Base-by-base conservation (phyloP, 30 jellyfish, hydroid and myxozoan genomes). In the Rhopilema esculentum region DNA sequence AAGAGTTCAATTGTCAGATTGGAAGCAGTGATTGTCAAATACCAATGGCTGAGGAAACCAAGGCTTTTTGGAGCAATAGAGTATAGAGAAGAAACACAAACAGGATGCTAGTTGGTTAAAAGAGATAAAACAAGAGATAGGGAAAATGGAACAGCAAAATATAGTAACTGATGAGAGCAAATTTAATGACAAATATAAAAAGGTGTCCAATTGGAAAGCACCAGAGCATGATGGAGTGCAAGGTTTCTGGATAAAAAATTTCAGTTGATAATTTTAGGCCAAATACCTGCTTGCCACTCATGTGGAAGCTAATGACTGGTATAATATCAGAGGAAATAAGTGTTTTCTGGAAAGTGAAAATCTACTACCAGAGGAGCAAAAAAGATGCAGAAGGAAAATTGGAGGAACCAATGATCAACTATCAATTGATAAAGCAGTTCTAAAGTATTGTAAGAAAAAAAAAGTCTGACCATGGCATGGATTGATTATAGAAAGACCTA, bases 401-500 rank as follows among this genome's bases (percentile, higher is more conserved):
- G 16, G 83, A 23, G 83, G 91, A 26, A 64, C 73, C 23, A 69
- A 66, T 50, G 91, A 66, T 50, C 91, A 81, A 20, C 40, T 81
- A 17, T 30, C 49, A 16, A 65, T 65, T 25, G 72, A 81, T 27
- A 64, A 66, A n/a, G 51, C 57, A 16, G 64, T 81, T 1, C 72
- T 81, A 18, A 31, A 66, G 65, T 19, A 66, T 49, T 69, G 83
- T 21, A 81, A 49, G 28, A n/a, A n/a, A n/a, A n/a, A n/a, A 82
- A 27, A 49, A 40, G 77, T 48, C 23, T 6, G 6, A 50, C 84
- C 1, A 65, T 68, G 51, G 90, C 71, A 33, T 80, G 82, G 82
- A 79, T 80, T 21, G 82, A 80, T 31, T 80, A 80, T 80, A 20
- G 82, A 24, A 80, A 80, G 31, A 72, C 90, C 2, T 80, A 64